Evolutionary conservation across 1,140 invertebrate genomes (phyloP).

Genomic region (Onthophagus taurus): DNA sequence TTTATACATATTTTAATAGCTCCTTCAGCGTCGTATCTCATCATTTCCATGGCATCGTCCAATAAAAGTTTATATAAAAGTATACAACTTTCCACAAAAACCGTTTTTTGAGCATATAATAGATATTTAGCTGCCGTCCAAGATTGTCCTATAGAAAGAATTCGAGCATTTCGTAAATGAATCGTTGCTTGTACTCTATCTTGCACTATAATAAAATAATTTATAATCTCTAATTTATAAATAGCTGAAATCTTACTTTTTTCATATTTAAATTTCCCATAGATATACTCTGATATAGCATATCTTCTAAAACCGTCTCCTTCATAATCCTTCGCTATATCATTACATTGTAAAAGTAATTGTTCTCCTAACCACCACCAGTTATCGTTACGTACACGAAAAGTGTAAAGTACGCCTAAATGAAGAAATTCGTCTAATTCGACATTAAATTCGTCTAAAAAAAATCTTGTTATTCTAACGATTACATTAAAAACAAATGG

Average conservation of each 20-base stretch:
- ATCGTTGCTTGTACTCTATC: constrained; percentile 28
- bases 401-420: constrained; percentile 40
- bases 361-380: constrained; percentile 51
- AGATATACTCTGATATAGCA: constrained; percentile 42
- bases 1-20: constrained; percentile 39
- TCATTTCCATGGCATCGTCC: constrained; percentile 31
- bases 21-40: constrained; percentile 33
- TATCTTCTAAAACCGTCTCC: constrained; percentile 39
- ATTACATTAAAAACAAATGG: not conserved
- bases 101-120: constrained; percentile 21
- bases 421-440: constrained; percentile 39
- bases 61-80: constrained; percentile 41
- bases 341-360: constrained; percentile 40
- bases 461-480: not conserved
- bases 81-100: constrained; percentile 42
- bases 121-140: constrained; percentile 32
- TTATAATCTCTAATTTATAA: not conserved
- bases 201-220: constrained; percentile 23
- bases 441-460: constrained; percentile 14
- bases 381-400: constrained; percentile 39
- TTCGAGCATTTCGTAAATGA: constrained; percentile 28
- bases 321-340: constrained; percentile 36
- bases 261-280: constrained; percentile 44
- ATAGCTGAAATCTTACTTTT: constrained; percentile 36
- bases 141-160: constrained; percentile 27